Evolutionary conservation across 1,140 invertebrate species (phyloP).

Genomic region (Maniola jurtina): DNA sequence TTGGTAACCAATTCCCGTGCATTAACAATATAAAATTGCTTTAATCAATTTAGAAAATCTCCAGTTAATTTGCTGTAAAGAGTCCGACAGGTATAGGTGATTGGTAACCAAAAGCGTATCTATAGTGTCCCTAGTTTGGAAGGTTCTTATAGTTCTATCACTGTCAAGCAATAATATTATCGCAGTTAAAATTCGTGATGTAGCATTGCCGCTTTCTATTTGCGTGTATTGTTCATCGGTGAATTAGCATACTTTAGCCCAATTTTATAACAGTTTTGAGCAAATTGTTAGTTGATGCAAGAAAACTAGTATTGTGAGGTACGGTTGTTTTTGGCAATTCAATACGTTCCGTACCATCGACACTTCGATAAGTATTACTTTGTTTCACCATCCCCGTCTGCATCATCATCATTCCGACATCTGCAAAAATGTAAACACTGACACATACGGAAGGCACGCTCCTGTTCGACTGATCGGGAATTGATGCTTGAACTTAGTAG

Average conservation of each 20-base stretch:
- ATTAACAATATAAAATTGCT: background rate
- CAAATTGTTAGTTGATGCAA: constrained; percentile 75
- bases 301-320: constrained; percentile 69
- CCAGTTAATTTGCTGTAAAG: background rate
- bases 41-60: background rate
- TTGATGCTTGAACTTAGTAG: constrained; percentile 47
- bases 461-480: constrained; percentile 42
- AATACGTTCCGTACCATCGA: constrained; percentile 85
- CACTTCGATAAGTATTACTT: constrained; percentile 88
- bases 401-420: constrained; percentile 97
- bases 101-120: constrained; percentile 35
- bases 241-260: constrained; percentile 71
- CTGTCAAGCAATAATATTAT: constrained; percentile 31
- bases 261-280: constrained; percentile 49
- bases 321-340: constrained; percentile 56
- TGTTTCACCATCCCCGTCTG: constrained; percentile 95
- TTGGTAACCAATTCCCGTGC: constrained; percentile 27
- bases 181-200: constrained; percentile 47
- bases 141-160: constrained; percentile 17
- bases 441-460: constrained; percentile 76
- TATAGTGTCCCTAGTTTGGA: constrained; percentile 10
- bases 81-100: background rate
- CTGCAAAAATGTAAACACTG: constrained; percentile 87
- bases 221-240: constrained; percentile 69
- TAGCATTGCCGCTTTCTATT: constrained; percentile 65